Evolutionary conservation across 2,113 vertebrate genomes (phyloP).

Genomic region (Sus scrofa): DNA sequence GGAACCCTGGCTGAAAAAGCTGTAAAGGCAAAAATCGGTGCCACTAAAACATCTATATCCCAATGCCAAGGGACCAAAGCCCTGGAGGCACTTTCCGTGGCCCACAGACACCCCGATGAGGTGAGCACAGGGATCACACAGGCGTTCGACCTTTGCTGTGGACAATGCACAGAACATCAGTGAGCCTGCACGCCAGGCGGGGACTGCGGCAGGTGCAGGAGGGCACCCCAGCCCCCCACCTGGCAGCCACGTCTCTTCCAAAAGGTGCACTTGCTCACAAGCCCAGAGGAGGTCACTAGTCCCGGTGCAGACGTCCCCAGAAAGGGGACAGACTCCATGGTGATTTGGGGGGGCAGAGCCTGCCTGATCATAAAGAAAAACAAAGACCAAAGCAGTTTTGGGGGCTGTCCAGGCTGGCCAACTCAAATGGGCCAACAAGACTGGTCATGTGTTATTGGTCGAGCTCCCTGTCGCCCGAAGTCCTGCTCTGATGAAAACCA

Average conservation of each 20-base stretch:
- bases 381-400: background rate
- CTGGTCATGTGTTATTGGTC: accelerated
- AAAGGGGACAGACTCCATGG: background rate
- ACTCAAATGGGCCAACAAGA: background rate
- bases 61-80: background rate
- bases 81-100: too few relatives aligned
- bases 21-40: background rate
- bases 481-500: background rate
- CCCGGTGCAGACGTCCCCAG: background rate
- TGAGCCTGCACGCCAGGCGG: background rate
- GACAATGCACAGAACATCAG: background rate
- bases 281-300: background rate
- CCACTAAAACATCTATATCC: too few relatives aligned
- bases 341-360: background rate
- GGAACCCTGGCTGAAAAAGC: background rate
- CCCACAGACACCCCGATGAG: background rate
- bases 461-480: background rate
- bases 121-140: background rate
- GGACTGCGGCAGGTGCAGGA: background rate
- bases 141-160: accelerated
- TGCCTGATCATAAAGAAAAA: background rate
- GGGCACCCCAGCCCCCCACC: background rate
- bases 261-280: background rate
- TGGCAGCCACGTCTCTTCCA: background rate
- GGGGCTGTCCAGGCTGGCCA: background rate